phyloP scores from a whole-genome alignment of 1,140 invertebrate species.

The Neuroterus valhalla region DNA sequence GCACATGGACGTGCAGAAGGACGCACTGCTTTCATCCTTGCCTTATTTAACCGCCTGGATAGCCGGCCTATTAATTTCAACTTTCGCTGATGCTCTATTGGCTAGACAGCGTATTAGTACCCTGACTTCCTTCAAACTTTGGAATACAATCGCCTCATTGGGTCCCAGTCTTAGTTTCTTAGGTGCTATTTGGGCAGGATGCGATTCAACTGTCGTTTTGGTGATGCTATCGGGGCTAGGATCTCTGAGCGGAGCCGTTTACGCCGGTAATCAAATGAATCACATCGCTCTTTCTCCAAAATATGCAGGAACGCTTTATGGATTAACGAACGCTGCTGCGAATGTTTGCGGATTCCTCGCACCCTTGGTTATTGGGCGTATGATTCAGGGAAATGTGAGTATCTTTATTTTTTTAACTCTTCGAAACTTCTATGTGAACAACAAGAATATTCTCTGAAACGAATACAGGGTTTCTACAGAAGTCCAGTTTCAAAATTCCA shows the following conservation, averaged over 20 bases:
- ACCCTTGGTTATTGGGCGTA: slow-evolving; percentile 85
- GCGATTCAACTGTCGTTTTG: slow-evolving; percentile 82
- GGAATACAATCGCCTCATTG: slow-evolving; percentile 84
- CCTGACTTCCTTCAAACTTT: slow-evolving; percentile 83
- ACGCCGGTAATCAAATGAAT: slow-evolving; percentile 90
- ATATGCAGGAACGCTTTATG: slow-evolving; percentile 91
- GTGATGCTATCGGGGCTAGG: slow-evolving; percentile 83
- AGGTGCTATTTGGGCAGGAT: slow-evolving; percentile 86
- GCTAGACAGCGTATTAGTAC: slow-evolving; percentile 79
- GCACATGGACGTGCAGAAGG: slow-evolving; percentile 87
- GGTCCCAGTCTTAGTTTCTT: slow-evolving; percentile 84
- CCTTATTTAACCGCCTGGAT: slow-evolving; percentile 78
- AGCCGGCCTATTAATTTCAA: slow-evolving; percentile 81
- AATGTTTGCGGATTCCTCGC: slow-evolving; percentile 92
- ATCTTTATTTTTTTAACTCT: slow-evolving; percentile 29
- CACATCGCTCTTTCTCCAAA: slow-evolving; percentile 90
- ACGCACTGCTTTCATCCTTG: slow-evolving; percentile 69
- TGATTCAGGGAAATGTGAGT: slow-evolving; percentile 82
- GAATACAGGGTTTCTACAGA: too few species aligned
- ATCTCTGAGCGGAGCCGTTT: slow-evolving; percentile 83
- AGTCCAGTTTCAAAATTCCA: too few species aligned
- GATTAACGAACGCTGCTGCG: slow-evolving; percentile 90
- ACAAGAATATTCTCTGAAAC: too few species aligned
- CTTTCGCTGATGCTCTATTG: slow-evolving; percentile 83
- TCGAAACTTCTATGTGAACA: not conserved